Evolutionary conservation across 1,140 invertebrate species (phyloP).

Genomic region (Drosophila mojavensis): DNA sequence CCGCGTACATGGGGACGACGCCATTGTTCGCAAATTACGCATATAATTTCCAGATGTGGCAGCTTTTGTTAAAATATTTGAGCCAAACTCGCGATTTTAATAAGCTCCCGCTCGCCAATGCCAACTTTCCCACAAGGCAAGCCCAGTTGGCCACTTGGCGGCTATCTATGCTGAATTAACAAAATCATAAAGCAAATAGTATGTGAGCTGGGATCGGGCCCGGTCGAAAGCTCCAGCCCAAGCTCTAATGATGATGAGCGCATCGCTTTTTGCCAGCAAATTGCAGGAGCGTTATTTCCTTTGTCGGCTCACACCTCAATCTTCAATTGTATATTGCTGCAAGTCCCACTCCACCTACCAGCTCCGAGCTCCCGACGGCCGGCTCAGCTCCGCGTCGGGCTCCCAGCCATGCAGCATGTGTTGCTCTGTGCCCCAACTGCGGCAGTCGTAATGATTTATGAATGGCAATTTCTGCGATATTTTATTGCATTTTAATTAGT

Average conservation of each 20-base stretch:
- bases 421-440: constrained; percentile 17
- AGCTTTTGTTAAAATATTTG: constrained; percentile 43
- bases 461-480: constrained; percentile 70
- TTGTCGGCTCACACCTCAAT: constrained; percentile 77
- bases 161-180: constrained; percentile 64
- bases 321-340: constrained; percentile 53
- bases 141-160: not conserved
- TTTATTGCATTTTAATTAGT: constrained; percentile 82
- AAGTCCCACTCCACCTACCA: constrained; percentile 9
- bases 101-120: constrained; percentile 23
- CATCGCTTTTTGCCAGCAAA: constrained; percentile 77
- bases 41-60: constrained; percentile 62
- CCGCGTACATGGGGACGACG: constrained; percentile 51
- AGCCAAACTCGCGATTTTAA: constrained; percentile 35
- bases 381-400: not conserved
- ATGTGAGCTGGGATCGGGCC: constrained; percentile 26
- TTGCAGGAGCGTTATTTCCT: constrained; percentile 76
- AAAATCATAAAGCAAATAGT: constrained; percentile 81
- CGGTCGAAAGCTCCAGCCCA: constrained; percentile 1
- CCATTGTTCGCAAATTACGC: constrained; percentile 75
- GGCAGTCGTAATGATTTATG: constrained; percentile 74
- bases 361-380: not conserved
- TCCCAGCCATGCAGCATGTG: constrained; percentile 18
- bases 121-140: constrained; percentile 1
- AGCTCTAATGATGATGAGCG: constrained; percentile 78